phyloP scores from a whole-genome alignment of 2,888 invertebrate genomes.

The Apamea crenata region DNA sequence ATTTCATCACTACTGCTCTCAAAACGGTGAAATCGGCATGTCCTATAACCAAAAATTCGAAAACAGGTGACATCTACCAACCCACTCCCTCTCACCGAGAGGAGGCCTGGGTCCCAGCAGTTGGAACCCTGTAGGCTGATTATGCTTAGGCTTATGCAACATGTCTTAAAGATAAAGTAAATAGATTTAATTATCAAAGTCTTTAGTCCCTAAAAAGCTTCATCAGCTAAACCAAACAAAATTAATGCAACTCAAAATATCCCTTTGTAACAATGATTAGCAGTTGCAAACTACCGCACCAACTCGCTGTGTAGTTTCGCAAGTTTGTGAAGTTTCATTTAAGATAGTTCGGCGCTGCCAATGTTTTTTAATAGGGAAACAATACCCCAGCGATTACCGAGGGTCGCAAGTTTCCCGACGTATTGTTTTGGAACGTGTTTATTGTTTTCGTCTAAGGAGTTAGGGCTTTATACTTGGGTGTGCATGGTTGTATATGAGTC shows the following conservation, averaged over 20 bases:
- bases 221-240: slow-evolving; percentile 23
- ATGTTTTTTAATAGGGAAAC: slow-evolving; percentile 58
- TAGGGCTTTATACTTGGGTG: slow-evolving; percentile 7
- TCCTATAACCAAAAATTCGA: too few species aligned
- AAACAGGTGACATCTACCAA: too few species aligned
- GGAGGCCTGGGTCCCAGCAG: too few species aligned
- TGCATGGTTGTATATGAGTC: slow-evolving; percentile 6
- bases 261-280: slow-evolving; percentile 73
- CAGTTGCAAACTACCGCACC: slow-evolving; percentile 53
- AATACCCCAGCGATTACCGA: slow-evolving; percentile 52
- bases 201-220: neutral
- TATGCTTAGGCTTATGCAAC: too few species aligned
- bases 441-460: slow-evolving; percentile 35
- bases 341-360: slow-evolving; percentile 65
- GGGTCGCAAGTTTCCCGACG: slow-evolving; percentile 42
- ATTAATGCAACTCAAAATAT: slow-evolving; percentile 36
- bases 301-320: slow-evolving; percentile 57
- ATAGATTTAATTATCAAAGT: neutral
- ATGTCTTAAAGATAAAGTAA: neutral
- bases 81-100: too few species aligned
- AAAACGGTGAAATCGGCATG: too few species aligned
- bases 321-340: slow-evolving; percentile 64
- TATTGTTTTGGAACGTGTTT: slow-evolving; percentile 54
- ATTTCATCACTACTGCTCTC: too few species aligned
- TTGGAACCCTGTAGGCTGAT: too few species aligned